Base-by-base conservation (phyloP, 2,797 vertebrate genomes). In the Semaprochilodus insignis region DNA sequence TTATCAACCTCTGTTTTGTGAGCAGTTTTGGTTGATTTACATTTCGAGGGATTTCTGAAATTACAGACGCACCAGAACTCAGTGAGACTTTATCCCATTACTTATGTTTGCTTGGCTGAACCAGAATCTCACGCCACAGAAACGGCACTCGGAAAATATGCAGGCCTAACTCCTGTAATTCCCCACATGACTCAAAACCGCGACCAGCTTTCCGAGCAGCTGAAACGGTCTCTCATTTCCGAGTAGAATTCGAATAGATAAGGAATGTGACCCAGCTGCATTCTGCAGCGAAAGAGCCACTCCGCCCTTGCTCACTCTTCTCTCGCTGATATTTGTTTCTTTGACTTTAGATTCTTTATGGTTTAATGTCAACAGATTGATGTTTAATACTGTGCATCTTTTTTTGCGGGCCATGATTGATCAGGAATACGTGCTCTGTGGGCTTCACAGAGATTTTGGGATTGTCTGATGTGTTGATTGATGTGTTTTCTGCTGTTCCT, bases 101-200 rank as follows among this genome's bases (percentile, higher is more conserved):
- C 44, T 40, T 52, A 40, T 31, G 70, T 63, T 51, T 60, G 66
- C 81, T 85, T 80, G 84, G 72, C 73, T 80, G 15, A 77, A 71
- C 48, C 55, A 19, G 63, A 71, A 67, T 74, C 80, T 51, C 55
- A 71, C 62, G 57, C 74, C 62, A 36, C 57, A 44, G 54, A 60
- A 75, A 23, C 21, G 15, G 60, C 16, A 21, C 23, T 70, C 8
- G 17, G 36, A 48, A 60, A 81, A 52, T 73, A 63, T 63, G 59
- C 69, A 69, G 36, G n/a, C 23, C 71, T 78, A 62, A 44, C 60
- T 65, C 40, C 40, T 31, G 36, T 77, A 65, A 74, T 75, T 82
- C 52, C 62, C 51, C 74, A 0, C 17, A 60, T 59, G 80, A 82
- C 74, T 77, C 72, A 19, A 40, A 76, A 71, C 44, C 31, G 19